Base-by-base conservation (phyloP, 2,888 invertebrate genomes). In the Ormyrus labotus region DNA sequence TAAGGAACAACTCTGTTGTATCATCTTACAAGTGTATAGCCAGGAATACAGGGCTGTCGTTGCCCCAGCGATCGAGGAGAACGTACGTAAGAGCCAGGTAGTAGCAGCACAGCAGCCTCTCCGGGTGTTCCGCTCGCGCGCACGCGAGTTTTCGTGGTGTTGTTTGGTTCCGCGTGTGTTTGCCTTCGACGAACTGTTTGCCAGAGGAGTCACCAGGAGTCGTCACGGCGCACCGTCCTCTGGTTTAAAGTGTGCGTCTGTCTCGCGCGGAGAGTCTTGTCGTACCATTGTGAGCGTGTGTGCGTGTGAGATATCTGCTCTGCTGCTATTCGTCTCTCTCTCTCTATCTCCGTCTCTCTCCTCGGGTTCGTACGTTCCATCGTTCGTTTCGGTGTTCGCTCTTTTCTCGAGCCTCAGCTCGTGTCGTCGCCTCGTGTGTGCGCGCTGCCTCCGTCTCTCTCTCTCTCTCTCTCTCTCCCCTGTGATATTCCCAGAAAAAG, bases 401-500 rank as follows among this genome's bases (percentile, higher is more conserved):
- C 76, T 77, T 71, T 67, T 55, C 34, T 34, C 55, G 78, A 71
- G 67, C 71, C 78, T 78, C 69, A 65, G 79, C 74, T 78, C 63
- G 34, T 34, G 34, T 34, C 34, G 55, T 73, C 45, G 67, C 76
- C 76, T 77, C 80, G 71, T 72, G 76, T 74, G 70, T 53, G 63
- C 60, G 64, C 72, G 57, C 67, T 67, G 71, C 65, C 10, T 34
- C 34, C 34, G 34, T 34, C 34, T 34, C 34, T 60, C 34, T 51
- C 61, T 47, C 61, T 71, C 71, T 69, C 57, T 57, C 69, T 9
- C 34, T 60, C 60, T 60, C 34, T 34, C 34, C 34, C 34, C 34
- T 34, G 34, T 34, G 34, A 34, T 34, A 34, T 34, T 34, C 34
- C 34, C 34, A 11, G 61, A 63, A 47, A 45, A 61, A 63, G 61